Evolutionary conservation across 2,888 invertebrate species (phyloP).

Genomic region (Metallyticus violacea): DNA sequence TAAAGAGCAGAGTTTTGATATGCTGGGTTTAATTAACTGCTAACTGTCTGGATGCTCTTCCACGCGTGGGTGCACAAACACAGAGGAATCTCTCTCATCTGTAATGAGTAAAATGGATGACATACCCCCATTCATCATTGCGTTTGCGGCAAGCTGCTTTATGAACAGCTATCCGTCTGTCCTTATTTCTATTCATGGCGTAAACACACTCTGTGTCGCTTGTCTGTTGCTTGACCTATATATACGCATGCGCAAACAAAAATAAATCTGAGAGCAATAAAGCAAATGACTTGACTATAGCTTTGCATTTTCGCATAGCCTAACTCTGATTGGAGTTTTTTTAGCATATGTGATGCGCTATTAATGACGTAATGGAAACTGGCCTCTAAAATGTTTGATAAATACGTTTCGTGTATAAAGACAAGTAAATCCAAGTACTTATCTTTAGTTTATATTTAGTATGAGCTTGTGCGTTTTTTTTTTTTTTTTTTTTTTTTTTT

Average conservation of each 20-base stretch:
- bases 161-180: too few species aligned
- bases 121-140: not conserved
- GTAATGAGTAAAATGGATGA: not conserved
- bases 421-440: too few species aligned
- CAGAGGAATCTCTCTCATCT: not conserved
- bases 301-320: not conserved
- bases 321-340: not conserved
- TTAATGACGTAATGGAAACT: too few species aligned
- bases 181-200: not conserved
- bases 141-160: too few species aligned
- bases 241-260: too few species aligned
- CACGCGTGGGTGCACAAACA: not conserved
- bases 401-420: too few species aligned
- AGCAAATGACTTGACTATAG: not conserved
- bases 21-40: not conserved
- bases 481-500: too few species aligned
- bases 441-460: too few species aligned
- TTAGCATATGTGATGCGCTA: too few species aligned
- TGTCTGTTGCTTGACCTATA: not conserved
- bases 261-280: not conserved
- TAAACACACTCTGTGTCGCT: not conserved
- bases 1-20: too few species aligned
- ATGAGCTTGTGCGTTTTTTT: too few species aligned
- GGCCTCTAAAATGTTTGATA: too few species aligned
- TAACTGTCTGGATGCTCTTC: not conserved